Conservation (phyloP, 1,140 invertebrate genomes). For the Diabrotica undecimpunctata region DNA sequence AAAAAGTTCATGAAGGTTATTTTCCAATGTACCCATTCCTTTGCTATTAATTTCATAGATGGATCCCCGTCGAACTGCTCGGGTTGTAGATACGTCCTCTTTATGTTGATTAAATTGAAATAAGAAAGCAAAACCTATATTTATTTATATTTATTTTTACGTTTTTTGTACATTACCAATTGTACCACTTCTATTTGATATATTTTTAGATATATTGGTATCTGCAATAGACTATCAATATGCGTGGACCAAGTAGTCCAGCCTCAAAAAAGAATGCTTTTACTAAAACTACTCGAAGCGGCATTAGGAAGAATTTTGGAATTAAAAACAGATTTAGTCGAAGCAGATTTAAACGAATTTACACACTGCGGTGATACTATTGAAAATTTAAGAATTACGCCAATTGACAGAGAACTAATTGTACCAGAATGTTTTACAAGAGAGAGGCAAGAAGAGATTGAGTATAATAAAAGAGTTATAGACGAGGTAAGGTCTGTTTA, state of each 20-base stretch:
- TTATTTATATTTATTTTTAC: neutral
- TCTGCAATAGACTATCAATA: conserved; percentile 70
- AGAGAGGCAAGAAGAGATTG: conserved; percentile 62
- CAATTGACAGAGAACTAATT: conserved; percentile 53
- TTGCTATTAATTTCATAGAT: too few species aligned
- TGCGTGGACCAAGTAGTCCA: conserved; percentile 90
- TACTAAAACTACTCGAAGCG: conserved; percentile 75
- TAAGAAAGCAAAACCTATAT: too few species aligned
- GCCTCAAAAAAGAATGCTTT: conserved; percentile 82
- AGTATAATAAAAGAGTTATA: conserved; percentile 59
- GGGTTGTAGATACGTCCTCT: too few species aligned
- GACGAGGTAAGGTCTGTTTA: conserved; percentile 50
- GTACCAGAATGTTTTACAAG: conserved; percentile 67
- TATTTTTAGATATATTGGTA: conserved; percentile 66
- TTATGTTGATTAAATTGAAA: too few species aligned
- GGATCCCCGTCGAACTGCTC: too few species aligned
- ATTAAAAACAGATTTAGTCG: conserved; percentile 80
- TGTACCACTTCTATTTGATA: neutral
- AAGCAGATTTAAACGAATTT: conserved; percentile 79
- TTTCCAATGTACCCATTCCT: too few species aligned
- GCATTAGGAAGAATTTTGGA: conserved; percentile 75
- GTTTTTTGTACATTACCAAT: neutral
- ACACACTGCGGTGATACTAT: conserved; percentile 82
- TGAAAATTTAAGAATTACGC: conserved; percentile 55
- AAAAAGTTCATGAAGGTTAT: too few species aligned